Conservation (phyloP, 2,888 invertebrate species). For the Diachrysia chrysitis region DNA sequence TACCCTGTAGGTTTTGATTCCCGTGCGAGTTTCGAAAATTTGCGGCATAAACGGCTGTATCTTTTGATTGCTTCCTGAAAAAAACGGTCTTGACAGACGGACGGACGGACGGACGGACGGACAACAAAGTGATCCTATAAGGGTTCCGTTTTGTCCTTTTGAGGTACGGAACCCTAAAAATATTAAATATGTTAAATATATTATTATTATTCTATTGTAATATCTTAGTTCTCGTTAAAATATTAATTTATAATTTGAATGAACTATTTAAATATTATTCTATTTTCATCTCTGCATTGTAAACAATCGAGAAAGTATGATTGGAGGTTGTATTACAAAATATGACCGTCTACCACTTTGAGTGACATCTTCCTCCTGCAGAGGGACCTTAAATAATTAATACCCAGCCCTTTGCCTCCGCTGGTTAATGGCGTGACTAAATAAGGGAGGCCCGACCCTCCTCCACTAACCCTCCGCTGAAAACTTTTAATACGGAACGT, state of each 20-base stretch:
- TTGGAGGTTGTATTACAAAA: conserved; percentile 39
- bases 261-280: not conserved
- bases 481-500: conserved; percentile 80
- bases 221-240: no score
- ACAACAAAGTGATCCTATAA: no score
- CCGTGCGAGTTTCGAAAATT: no score
- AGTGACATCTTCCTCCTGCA: conserved; percentile 68
- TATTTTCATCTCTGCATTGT: not conserved
- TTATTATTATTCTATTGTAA: no score
- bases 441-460: conserved; percentile 77
- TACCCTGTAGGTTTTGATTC: no score
- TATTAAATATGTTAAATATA: no score
- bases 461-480: conserved; percentile 60
- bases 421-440: conserved; percentile 87
- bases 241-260: not conserved
- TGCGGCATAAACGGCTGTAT: no score
- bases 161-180: no score
- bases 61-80: no score
- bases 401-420: conserved; percentile 82
- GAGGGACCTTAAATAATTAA: conserved; percentile 77
- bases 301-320: conserved; percentile 34
- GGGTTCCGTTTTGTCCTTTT: no score
- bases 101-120: no score
- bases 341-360: conserved; percentile 57
- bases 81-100: no score